A percentile compares a stretch with the other conserved stretches of the same genome.
These are phyloP conservation scores for Rhinopomastus cyanomelas DNA, from an alignment of 2,113 vertebrate species.

Conservation along the genomic window DNA sequence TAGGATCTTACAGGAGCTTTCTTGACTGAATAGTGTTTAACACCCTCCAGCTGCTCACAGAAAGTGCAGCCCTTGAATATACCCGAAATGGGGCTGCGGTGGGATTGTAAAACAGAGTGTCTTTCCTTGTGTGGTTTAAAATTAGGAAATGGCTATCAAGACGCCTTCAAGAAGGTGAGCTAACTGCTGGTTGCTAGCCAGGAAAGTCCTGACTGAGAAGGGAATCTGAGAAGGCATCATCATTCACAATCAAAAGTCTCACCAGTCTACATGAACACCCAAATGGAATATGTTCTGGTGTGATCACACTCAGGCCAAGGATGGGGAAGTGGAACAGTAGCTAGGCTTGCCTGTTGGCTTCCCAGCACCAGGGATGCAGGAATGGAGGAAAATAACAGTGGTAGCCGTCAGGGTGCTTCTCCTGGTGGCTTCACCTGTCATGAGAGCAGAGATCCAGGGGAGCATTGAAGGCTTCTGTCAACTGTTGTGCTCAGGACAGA, in stretches of 20 bases:
- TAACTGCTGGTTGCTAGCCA: neutral
- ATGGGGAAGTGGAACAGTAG: fast-evolving
- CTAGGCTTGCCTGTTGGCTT: neutral
- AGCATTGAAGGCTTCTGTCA: neutral
- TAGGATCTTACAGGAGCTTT: neutral
- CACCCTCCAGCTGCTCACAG: neutral
- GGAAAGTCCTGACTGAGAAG: neutral
- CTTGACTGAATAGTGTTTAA: neutral
- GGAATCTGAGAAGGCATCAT: neutral
- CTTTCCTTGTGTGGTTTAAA: neutral
- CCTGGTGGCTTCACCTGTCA: neutral
- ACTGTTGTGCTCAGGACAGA: neutral
- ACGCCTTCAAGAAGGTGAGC: neutral
- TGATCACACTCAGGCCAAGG: neutral
- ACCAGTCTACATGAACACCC: neutral
- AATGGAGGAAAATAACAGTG: neutral
- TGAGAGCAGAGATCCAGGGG: neutral
- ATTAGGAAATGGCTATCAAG: neutral
- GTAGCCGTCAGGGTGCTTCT: neutral
- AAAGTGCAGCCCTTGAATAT: neutral
- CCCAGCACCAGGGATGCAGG: neutral
- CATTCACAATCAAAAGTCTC: neutral
- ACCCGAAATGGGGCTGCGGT: neutral
- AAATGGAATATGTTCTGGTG: neutral
- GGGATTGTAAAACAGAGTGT: neutral